Percentiles rank a stretch among this genome's conserved stretches.
phyloP scores from a whole-genome alignment of 1,140 invertebrate species.

The Laodelphax striatellus region DNA sequence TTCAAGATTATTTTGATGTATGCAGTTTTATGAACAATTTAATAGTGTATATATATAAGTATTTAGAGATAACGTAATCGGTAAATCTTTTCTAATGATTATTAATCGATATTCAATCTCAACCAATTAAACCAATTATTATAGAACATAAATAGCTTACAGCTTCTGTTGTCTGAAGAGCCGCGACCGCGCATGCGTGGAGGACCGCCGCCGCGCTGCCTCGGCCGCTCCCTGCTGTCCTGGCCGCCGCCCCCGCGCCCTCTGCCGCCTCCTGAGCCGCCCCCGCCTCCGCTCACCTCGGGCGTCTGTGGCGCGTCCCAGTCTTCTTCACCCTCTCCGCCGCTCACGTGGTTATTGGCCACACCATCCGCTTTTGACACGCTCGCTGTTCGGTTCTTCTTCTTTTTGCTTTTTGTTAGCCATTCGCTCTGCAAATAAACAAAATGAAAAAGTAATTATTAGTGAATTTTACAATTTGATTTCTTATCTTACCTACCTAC shows the following conservation, averaged over 20 bases:
- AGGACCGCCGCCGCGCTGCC: slow-evolving; percentile 34
- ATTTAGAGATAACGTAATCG: too few species aligned
- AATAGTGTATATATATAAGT: too few species aligned
- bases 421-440: slow-evolving; percentile 50
- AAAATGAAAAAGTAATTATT: too few species aligned
- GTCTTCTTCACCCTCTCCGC: slow-evolving; percentile 27
- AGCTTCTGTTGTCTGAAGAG: slow-evolving; percentile 36
- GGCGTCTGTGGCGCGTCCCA: slow-evolving; percentile 29
- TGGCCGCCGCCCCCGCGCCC: slow-evolving; percentile 35
- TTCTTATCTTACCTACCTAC: too few species aligned
- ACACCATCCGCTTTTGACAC: slow-evolving; percentile 20
- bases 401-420: slow-evolving; percentile 71
- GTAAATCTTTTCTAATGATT: too few species aligned
- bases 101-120: too few species aligned
- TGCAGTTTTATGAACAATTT: too few species aligned
- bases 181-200: slow-evolving; percentile 36
- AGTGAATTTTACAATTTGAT: too few species aligned
- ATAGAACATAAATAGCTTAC: too few species aligned
- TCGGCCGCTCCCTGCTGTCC: slow-evolving; percentile 33
- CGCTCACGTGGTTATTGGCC: slow-evolving; percentile 14
- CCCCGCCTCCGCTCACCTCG: slow-evolving; percentile 29
- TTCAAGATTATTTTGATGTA: too few species aligned
- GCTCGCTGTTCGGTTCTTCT: slow-evolving; percentile 35
- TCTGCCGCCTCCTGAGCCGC: slow-evolving; percentile 31
- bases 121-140: too few species aligned